A percentile compares a stretch with the other conserved stretches of the same genome.
Evolutionary conservation across 2,888 invertebrate species (phyloP).

Genomic region (Zootermopsis nevadensis): DNA sequence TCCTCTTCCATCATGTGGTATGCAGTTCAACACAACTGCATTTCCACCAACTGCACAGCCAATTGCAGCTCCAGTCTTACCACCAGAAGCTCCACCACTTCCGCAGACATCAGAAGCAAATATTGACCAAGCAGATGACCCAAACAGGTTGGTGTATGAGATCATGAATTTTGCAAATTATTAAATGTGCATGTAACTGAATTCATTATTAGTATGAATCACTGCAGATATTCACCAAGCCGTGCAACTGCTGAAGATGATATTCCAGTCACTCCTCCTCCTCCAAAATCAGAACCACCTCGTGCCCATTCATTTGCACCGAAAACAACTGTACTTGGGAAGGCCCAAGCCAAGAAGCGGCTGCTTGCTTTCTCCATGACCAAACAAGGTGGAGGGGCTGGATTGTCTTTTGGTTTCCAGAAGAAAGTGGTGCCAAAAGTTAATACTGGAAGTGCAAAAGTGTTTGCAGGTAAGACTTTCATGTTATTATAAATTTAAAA

Average conservation of each 20-base stretch:
- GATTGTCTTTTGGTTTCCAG: slow-evolving; percentile 52
- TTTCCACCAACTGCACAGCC: not conserved
- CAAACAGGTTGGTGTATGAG: slow-evolving; percentile 10
- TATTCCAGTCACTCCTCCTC: slow-evolving; percentile 32
- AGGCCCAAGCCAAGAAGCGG: slow-evolving; percentile 62
- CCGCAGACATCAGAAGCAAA: not conserved
- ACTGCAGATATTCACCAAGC: slow-evolving; percentile 49
- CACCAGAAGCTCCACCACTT: not conserved
- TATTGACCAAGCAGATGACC: slow-evolving; percentile 9
- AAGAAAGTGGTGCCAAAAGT: slow-evolving; percentile 50
- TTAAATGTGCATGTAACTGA: not conserved
- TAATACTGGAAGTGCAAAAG: slow-evolving; percentile 47
- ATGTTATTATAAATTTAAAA: too few species aligned
- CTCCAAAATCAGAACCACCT: slow-evolving; percentile 24
- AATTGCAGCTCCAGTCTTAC: not conserved
- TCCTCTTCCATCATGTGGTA: slow-evolving; percentile 31
- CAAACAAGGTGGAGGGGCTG: slow-evolving; percentile 56
- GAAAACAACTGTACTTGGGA: slow-evolving; percentile 57
- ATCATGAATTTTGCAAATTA: not conserved
- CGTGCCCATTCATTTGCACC: slow-evolving; percentile 1
- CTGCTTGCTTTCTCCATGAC: slow-evolving; percentile 62
- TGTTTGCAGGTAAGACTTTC: slow-evolving; percentile 35
- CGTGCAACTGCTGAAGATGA: slow-evolving; percentile 48
- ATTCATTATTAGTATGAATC: not conserved
- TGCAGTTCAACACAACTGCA: not conserved